Conservation (phyloP, 53 echinoderm and acorn worm genomes). For the Temnopleurus reevesii region DNA sequence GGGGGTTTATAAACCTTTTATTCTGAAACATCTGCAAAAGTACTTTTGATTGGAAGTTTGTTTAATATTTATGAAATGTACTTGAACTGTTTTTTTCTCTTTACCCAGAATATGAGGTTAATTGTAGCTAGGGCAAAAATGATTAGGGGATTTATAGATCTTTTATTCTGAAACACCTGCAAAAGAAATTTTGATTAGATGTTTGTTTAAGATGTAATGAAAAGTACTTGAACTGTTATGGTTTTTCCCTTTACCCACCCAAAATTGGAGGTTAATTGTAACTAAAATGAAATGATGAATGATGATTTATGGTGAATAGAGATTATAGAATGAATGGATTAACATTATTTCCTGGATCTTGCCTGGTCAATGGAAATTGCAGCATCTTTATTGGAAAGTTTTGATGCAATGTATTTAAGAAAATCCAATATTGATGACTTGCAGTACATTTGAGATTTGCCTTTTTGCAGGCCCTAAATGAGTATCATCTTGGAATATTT, state of each 20-base stretch:
- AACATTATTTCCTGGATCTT: not conserved
- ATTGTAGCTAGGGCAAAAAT: too few relatives aligned
- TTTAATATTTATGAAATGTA: too few relatives aligned
- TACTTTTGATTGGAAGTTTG: not conserved
- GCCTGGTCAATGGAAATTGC: too few relatives aligned
- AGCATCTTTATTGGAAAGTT: too few relatives aligned
- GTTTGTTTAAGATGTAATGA: not conserved
- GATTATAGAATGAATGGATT: not conserved
- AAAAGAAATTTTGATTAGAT: not conserved
- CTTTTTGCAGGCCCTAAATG: not conserved
- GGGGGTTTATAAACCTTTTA: not conserved
- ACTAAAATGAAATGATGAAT: constrained; percentile 13
- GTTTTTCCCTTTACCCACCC: not conserved
- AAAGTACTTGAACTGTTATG: not conserved
- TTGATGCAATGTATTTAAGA: not conserved
- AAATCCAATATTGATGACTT: not conserved
- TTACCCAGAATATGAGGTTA: too few relatives aligned
- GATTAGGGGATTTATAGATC: too few relatives aligned
- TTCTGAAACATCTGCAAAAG: not conserved
- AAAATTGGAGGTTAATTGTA: constrained; percentile 10
- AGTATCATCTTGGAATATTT: too few relatives aligned
- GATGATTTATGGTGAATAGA: not conserved
- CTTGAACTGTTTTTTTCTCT: too few relatives aligned
- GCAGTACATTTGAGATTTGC: too few relatives aligned
- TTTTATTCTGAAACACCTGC: not conserved